These are phyloP conservation scores for Drosophila cardini DNA, from an alignment of 1,140 invertebrate species.

Conservation along the genomic window DNA sequence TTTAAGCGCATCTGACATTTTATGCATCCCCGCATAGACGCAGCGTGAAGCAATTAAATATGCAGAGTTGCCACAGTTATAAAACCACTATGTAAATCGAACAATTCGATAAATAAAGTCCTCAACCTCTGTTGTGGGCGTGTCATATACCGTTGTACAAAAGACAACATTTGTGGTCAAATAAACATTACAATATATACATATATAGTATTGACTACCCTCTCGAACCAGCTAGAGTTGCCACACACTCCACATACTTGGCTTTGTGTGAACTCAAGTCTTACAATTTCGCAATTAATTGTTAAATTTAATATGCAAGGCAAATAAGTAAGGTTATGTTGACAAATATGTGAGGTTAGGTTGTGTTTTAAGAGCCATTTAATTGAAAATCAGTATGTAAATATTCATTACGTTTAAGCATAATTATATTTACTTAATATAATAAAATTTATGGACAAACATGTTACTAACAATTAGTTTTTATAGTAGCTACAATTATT, in stretches of 20 bases:
- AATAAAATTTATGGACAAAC: too few relatives aligned
- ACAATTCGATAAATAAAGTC: conserved; percentile 24
- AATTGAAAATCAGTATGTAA: not conserved
- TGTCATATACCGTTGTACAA: not conserved
- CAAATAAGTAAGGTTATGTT: not conserved
- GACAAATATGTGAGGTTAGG: not conserved
- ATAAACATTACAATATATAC: not conserved
- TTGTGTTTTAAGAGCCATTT: not conserved
- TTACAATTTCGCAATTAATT: not conserved
- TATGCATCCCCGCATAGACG: conserved; percentile 37
- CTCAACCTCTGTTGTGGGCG: not conserved
- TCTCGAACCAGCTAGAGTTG: not conserved
- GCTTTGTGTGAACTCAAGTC: not conserved
- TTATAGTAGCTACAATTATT: too few relatives aligned
- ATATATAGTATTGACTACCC: too few relatives aligned
- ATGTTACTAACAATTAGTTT: too few relatives aligned
- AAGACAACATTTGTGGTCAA: conserved; percentile 22
- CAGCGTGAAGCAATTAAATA: conserved; percentile 40
- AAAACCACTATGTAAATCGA: conserved; percentile 40
- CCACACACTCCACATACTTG: not conserved
- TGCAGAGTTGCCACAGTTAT: conserved; percentile 42
- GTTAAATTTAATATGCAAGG: not conserved
- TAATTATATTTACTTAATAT: too few relatives aligned
- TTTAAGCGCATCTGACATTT: conserved; percentile 23
- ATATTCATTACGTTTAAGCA: not conserved